Conservation (phyloP, 2,797 vertebrate species). For the Melanotaenia nigrans region DNA sequence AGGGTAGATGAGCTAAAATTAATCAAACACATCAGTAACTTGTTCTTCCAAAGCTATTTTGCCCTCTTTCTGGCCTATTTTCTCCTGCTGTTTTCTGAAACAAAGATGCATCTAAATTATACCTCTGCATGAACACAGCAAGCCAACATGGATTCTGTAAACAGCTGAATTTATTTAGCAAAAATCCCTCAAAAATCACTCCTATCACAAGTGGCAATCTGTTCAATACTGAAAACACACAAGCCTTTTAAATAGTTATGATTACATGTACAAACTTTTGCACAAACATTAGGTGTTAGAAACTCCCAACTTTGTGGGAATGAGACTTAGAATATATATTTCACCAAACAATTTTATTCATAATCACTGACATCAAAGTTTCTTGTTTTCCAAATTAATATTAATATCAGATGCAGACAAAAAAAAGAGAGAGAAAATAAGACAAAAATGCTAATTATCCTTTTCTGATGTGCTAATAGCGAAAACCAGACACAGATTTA, state of each 20-base stretch:
- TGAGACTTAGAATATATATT: conserved; percentile 24
- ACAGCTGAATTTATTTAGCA: conserved; percentile 73
- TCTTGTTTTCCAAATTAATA: conserved; percentile 74
- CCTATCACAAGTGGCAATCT: conserved; percentile 49
- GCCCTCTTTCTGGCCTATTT: conserved; percentile 43
- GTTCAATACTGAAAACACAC: conserved; percentile 58
- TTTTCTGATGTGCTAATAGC: conserved; percentile 73
- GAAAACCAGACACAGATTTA: conserved; percentile 44
- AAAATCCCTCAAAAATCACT: conserved; percentile 49
- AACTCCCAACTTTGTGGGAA: conserved; percentile 34
- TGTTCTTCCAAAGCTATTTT: conserved; percentile 53
- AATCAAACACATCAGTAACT: conserved; percentile 67
- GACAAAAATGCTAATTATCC: conserved; percentile 74
- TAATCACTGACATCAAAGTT: conserved; percentile 72
- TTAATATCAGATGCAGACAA: conserved; percentile 63
- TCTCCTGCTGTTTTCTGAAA: conserved; percentile 38
- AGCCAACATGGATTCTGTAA: conserved; percentile 44
- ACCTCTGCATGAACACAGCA: conserved; percentile 32
- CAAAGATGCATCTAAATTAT: conserved; percentile 23
- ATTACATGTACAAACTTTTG: conserved; percentile 36
- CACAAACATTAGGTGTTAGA: conserved; percentile 31
- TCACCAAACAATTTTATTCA: conserved; percentile 62
- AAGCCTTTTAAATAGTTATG: conserved; percentile 44
- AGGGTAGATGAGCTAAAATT: conserved; percentile 65
- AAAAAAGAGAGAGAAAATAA: conserved; percentile 59